Conservation (phyloP, 2,113 vertebrate genomes). For the Lampris incognitus region DNA sequence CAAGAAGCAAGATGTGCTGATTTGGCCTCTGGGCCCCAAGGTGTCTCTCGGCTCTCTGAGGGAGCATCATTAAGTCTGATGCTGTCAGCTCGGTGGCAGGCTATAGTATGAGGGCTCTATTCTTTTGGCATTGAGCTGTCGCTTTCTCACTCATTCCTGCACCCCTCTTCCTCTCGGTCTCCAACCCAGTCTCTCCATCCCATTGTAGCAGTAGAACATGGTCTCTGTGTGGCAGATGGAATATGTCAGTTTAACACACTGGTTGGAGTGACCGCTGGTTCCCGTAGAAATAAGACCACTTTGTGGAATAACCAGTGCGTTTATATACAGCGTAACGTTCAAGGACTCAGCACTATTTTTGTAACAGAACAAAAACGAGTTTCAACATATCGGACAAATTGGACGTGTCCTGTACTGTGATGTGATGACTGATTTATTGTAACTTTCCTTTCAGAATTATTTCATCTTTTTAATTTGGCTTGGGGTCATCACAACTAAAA, state of each 20-base stretch:
- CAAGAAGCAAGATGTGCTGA: conserved; percentile 42
- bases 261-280: conserved; percentile 23
- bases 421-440: no score
- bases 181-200: conserved; percentile 14
- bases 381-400: no score
- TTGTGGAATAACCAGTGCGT: background rate
- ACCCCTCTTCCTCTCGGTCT: conserved; percentile 40
- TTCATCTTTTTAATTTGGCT: background rate
- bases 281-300: background rate
- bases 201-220: conserved; percentile 10
- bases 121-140: conserved; percentile 73
- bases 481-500: background rate
- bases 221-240: conserved; percentile 7
- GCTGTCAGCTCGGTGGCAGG: conserved; percentile 76
- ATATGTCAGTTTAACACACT: conserved; percentile 16
- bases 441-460: background rate
- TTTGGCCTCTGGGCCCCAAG: conserved; percentile 61
- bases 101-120: conserved; percentile 66
- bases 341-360: no score
- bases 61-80: conserved; percentile 78
- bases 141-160: conserved; percentile 58
- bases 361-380: no score
- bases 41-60: conserved; percentile 65
- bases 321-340: no score
- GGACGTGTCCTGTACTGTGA: no score